Conservation (phyloP, 53 echinoderm and acorn worm genomes). For the Astropecten irregularis region DNA sequence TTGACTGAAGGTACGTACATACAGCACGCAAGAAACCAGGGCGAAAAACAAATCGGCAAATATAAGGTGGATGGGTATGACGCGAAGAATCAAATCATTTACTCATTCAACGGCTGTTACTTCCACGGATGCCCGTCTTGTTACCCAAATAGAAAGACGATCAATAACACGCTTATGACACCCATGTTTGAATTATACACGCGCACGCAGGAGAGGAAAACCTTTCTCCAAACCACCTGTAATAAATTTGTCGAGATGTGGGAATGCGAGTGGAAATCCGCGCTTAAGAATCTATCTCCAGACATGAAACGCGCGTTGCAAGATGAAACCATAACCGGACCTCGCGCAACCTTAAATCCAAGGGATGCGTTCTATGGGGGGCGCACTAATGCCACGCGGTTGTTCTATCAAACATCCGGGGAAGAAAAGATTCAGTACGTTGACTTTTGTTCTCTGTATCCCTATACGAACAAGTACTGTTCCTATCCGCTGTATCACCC, state of each 20-base stretch:
- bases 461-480: conserved; percentile 65
- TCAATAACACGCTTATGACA: background rate
- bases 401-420: background rate
- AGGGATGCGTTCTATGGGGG: conserved; percentile 42
- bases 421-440: conserved; percentile 64
- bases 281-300: background rate
- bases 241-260: background rate
- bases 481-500: conserved; percentile 52
- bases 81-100: conserved; percentile 7
- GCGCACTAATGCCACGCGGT: background rate
- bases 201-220: background rate
- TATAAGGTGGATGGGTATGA: conserved; percentile 59
- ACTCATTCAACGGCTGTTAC: conserved; percentile 53
- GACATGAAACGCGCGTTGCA: conserved; percentile 1
- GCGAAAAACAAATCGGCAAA: conserved; percentile 42
- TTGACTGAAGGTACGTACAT: background rate
- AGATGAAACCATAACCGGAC: background rate
- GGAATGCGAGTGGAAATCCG: conserved; percentile 11
- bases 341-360: conserved; percentile 10
- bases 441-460: conserved; percentile 69
- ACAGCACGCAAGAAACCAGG: conserved; percentile 45
- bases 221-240: conserved; percentile 9
- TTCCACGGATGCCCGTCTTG: conserved; percentile 56
- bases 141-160: background rate
- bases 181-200: conserved; percentile 26